These are phyloP conservation scores for Chironex yamaguchii DNA, from an alignment of 30 jellyfish, hydroid and myxozoan genomes.

Conservation along the genomic window DNA sequence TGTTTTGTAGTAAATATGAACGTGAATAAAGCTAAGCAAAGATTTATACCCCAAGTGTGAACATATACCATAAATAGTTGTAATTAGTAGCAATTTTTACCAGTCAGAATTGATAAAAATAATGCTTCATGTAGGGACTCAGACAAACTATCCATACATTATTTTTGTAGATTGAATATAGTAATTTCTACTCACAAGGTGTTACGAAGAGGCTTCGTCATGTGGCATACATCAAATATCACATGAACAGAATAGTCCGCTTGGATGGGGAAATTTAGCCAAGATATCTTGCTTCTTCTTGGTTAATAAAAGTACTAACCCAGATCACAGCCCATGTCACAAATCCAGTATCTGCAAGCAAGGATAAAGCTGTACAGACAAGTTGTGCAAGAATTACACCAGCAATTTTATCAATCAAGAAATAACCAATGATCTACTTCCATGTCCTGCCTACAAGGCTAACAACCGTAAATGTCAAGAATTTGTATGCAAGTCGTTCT, in stretches of 20 bases:
- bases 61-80: too few relatives aligned
- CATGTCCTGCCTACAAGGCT: slow-evolving; percentile 1
- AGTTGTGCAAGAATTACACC: slow-evolving; percentile 40
- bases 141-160: too few relatives aligned
- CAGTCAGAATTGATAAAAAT: too few relatives aligned
- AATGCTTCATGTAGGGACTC: too few relatives aligned
- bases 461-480: slow-evolving; percentile 20
- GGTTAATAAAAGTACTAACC: slow-evolving; percentile 48
- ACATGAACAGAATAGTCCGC: slow-evolving; percentile 20
- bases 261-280: slow-evolving; percentile 49
- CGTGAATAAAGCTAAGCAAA: too few relatives aligned
- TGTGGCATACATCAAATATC: slow-evolving; percentile 42
- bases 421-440: slow-evolving; percentile 20
- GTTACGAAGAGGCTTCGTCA: slow-evolving; percentile 27
- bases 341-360: slow-evolving; percentile 47
- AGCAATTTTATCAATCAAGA: background rate
- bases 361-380: slow-evolving; percentile 26
- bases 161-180: background rate
- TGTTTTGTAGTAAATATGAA: too few relatives aligned
- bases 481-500: slow-evolving; percentile 31
- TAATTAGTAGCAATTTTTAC: too few relatives aligned
- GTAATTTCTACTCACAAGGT: slow-evolving; percentile 3
- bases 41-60: too few relatives aligned
- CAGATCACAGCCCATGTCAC: slow-evolving; percentile 33
- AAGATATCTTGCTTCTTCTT: slow-evolving; percentile 43